Conservation (phyloP, 2,113 vertebrate species). For the Alethe castanea region DNA sequence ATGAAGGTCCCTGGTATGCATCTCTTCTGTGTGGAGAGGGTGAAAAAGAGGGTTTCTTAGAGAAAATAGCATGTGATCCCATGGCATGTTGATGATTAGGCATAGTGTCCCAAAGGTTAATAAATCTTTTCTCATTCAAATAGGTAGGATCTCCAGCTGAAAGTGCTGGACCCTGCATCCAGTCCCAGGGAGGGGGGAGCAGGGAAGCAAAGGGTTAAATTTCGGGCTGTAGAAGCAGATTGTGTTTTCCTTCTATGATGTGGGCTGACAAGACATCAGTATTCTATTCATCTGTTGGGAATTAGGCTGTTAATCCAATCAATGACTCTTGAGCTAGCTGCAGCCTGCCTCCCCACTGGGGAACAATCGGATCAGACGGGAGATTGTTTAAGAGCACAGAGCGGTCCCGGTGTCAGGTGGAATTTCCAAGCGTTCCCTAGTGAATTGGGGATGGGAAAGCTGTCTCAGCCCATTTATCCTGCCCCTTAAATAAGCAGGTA, state of each 20-base stretch:
- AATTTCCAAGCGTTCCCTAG: conserved; percentile 80
- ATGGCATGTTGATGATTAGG: neutral
- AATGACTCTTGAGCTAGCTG: conserved; percentile 88
- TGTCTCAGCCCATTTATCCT: conserved; percentile 79
- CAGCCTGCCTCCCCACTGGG: conserved; percentile 86
- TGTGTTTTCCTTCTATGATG: conserved; percentile 84
- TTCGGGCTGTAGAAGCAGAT: conserved; percentile 79
- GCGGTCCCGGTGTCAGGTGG: conserved; percentile 80
- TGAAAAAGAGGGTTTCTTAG: neutral
- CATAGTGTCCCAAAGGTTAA: neutral
- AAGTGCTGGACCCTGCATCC: neutral
- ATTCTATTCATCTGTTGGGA: conserved; percentile 93
- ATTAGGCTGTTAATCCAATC: conserved; percentile 99
- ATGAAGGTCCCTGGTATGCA: neutral
- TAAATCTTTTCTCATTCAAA: neutral
- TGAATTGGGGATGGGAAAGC: conserved; percentile 77
- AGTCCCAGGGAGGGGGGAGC: neutral
- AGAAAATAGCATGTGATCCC: neutral
- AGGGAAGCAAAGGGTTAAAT: conserved; percentile 71
- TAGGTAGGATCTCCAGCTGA: neutral
- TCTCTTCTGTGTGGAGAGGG: neutral
- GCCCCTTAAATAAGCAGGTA: conserved; percentile 80
- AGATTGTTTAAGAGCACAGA: conserved; percentile 83
- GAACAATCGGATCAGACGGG: conserved; percentile 88
- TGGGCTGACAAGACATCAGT: conserved; percentile 89